phyloP scores from a whole-genome alignment of 2,888 invertebrate species.

The Andrena bucephala region DNA sequence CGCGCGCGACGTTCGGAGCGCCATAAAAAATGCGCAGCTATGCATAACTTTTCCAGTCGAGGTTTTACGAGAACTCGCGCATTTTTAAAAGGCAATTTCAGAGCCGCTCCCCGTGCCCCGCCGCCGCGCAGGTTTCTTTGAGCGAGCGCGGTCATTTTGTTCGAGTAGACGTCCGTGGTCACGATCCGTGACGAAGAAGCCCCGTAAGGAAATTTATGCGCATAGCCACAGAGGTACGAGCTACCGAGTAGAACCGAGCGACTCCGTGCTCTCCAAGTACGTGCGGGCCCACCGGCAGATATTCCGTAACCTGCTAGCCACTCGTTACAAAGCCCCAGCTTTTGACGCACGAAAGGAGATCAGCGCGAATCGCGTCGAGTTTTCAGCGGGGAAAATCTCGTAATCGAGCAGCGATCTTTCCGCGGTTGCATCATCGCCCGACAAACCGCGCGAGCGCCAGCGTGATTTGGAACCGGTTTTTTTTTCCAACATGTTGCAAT shows the following conservation, averaged over 20 bases:
- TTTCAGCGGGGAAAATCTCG: constrained; percentile 27
- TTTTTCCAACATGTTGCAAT: not conserved
- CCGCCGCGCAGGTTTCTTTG: constrained; percentile 38
- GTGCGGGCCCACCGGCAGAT: constrained; percentile 34
- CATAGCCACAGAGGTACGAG: constrained; percentile 44
- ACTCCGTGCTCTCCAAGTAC: not conserved
- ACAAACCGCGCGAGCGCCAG: not conserved
- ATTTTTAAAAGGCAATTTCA: constrained; percentile 54
- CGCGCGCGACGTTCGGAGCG: constrained; percentile 29
- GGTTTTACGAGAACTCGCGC: constrained; percentile 51
- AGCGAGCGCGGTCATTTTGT: constrained; percentile 59
- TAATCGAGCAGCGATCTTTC: constrained; percentile 4
- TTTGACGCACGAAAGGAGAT: constrained; percentile 45
- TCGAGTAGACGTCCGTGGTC: constrained; percentile 65
- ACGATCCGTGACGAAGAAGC: constrained; percentile 68
- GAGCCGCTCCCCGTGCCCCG: not conserved
- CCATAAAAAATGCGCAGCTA: constrained; percentile 37
- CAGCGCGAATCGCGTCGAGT: constrained; percentile 24
- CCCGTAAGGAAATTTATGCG: constrained; percentile 72
- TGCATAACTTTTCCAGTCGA: constrained; percentile 52
- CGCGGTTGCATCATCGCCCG: constrained; percentile 5
- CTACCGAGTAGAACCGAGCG: constrained; percentile 52
- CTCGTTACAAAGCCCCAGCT: constrained; percentile 30
- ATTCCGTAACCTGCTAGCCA: constrained; percentile 42
- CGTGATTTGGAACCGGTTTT: constrained; percentile 3